These are phyloP conservation scores for Stichopus chloronotus DNA, from an alignment of 35 echinoderm and acorn worm genomes.

Conservation along the genomic window DNA sequence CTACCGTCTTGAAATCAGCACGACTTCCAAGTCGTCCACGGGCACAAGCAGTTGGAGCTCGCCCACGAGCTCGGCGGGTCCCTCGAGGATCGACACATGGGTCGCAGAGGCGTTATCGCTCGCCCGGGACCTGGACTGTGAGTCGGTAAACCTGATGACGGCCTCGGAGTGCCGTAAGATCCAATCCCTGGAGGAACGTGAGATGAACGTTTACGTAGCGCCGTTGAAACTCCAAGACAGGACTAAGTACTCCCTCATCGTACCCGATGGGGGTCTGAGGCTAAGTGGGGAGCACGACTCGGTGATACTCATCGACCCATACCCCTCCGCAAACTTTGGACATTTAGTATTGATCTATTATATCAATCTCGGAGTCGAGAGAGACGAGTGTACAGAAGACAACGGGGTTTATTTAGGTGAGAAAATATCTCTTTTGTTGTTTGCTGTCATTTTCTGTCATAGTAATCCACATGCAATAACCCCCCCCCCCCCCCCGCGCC, in stretches of 20 bases:
- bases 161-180: constrained; percentile 67
- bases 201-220: constrained; percentile 88
- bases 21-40: neutral
- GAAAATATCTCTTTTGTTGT: neutral
- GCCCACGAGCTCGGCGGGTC: neutral
- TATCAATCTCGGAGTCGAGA: constrained; percentile 64
- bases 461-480: too few relatives aligned
- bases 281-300: constrained; percentile 83
- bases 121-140: constrained; percentile 72
- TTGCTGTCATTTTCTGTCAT: neutral
- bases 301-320: constrained; percentile 84
- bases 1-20: neutral
- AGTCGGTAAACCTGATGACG: constrained; percentile 69
- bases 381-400: constrained; percentile 63
- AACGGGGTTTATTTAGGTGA: constrained; percentile 78
- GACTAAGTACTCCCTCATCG: constrained; percentile 55
- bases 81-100: constrained; percentile 55
- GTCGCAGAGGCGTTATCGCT: constrained; percentile 56
- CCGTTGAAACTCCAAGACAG: constrained; percentile 39
- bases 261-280: constrained; percentile 85
- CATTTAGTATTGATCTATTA: constrained; percentile 93
- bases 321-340: constrained; percentile 87
- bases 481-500: too few relatives aligned
- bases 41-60: neutral
- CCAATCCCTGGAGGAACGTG: constrained; percentile 24